A percentile compares a stretch with the other conserved stretches of the same genome.
These are phyloP conservation scores for Mastigias papua DNA, from an alignment of 30 jellyfish, hydroid and myxozoan genomes.

Conservation along the genomic window DNA sequence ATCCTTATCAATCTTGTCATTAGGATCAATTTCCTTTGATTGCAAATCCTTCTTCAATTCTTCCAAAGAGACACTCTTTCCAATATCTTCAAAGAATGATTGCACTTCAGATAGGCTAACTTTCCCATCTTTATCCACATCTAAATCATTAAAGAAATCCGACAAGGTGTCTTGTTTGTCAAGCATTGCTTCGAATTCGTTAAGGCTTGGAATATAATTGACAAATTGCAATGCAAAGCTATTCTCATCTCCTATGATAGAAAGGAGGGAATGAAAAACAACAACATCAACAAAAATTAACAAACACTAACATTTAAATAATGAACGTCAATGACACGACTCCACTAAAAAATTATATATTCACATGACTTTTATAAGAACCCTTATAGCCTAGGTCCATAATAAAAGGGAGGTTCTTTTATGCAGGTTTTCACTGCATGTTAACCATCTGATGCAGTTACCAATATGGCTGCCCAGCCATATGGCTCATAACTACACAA, in stretches of 20 bases:
- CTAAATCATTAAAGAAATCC: conserved; percentile 82
- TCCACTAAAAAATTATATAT: too few relatives aligned
- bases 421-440: background rate
- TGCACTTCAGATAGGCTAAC: conserved; percentile 70
- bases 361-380: too few relatives aligned
- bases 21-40: conserved; percentile 54
- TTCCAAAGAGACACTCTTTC: conserved; percentile 69
- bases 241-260: conserved; percentile 73
- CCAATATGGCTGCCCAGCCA: too few relatives aligned
- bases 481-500: too few relatives aligned
- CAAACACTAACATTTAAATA: background rate
- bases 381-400: too few relatives aligned
- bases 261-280: background rate
- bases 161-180: conserved; percentile 88
- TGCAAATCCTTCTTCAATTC: conserved; percentile 71
- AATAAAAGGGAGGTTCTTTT: background rate
- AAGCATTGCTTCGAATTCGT: conserved; percentile 88
- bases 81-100: conserved; percentile 85
- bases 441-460: too few relatives aligned
- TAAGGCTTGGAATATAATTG: conserved; percentile 78
- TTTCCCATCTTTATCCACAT: conserved; percentile 67
- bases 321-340: too few relatives aligned
- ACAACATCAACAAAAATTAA: background rate
- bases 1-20: conserved; percentile 82
- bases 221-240: conserved; percentile 71